These are phyloP conservation scores for Drosophila siamana DNA, from an alignment of 2,888 invertebrate genomes.

Conservation along the genomic window DNA sequence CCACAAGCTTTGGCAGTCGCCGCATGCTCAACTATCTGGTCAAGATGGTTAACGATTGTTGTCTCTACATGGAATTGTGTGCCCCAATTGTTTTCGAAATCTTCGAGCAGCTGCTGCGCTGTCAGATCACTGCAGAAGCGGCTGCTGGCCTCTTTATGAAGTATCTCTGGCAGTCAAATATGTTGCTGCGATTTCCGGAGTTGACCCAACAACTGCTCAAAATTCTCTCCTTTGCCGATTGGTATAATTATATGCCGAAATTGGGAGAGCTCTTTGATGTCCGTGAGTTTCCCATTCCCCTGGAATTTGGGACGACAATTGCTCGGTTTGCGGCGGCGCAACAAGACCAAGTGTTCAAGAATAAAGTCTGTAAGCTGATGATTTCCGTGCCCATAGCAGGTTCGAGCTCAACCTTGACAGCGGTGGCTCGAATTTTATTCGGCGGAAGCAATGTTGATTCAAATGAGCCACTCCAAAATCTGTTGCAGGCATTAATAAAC, in stretches of 20 bases:
- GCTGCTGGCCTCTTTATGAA: conserved; percentile 39
- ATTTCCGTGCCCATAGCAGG: conserved; percentile 10
- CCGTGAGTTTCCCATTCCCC: conserved; percentile 34
- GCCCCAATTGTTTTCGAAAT: conserved; percentile 11
- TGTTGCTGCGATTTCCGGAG: background rate
- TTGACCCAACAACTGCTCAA: conserved; percentile 25
- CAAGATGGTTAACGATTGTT: conserved; percentile 46
- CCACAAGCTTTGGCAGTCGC: conserved; percentile 33
- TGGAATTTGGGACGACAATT: conserved; percentile 12
- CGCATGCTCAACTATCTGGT: conserved; percentile 21
- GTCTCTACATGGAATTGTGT: conserved; percentile 26
- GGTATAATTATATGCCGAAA: conserved; percentile 40
- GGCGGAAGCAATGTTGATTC: background rate
- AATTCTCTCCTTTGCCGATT: conserved; percentile 43
- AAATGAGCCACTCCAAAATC: background rate
- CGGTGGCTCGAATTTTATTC: background rate
- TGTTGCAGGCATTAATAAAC: background rate
- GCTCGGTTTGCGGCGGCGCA: conserved; percentile 2
- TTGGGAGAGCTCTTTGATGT: conserved; percentile 22
- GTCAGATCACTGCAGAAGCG: background rate
- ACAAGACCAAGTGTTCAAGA: background rate
- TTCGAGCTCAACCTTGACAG: background rate
- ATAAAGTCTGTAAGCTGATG: conserved; percentile 8
- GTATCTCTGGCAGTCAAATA: conserved; percentile 48
- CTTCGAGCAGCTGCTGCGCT: conserved; percentile 2